phyloP scores from a whole-genome alignment of 2,888 invertebrate genomes.

The Philereme vetulata region DNA sequence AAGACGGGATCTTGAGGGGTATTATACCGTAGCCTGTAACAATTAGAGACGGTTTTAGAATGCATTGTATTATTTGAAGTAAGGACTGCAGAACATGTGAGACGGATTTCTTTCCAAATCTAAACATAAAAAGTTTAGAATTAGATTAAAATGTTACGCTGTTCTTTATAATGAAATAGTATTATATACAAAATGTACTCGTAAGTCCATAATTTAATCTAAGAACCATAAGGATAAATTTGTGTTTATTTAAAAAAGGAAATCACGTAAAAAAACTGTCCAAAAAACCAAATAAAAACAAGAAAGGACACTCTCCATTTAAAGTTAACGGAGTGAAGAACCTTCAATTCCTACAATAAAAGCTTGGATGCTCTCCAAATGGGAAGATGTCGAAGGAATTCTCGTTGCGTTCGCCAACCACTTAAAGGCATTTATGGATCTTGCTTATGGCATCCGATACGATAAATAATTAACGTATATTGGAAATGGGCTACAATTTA shows the following conservation, averaged over 20 bases:
- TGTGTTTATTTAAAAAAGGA: too few species aligned
- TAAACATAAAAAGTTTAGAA: too few species aligned
- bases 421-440: constrained; percentile 35
- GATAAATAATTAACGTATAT: constrained; percentile 21
- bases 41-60: constrained; percentile 32
- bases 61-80: not conserved
- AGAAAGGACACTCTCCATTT: constrained; percentile 52
- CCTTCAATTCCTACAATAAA: constrained; percentile 70
- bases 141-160: too few species aligned
- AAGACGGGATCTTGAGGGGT: constrained; percentile 84
- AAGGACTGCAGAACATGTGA: too few species aligned
- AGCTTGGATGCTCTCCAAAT: constrained; percentile 76
- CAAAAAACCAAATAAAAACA: constrained; percentile 22
- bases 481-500: too few species aligned
- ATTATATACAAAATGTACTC: too few species aligned
- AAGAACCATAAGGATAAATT: too few species aligned
- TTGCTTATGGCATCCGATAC: constrained; percentile 41
- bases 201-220: too few species aligned
- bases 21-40: constrained; percentile 86
- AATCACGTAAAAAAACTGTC: too few species aligned
- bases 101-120: too few species aligned
- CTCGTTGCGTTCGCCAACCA: constrained; percentile 42
- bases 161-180: too few species aligned
- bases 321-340: constrained; percentile 52
- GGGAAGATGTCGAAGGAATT: constrained; percentile 61